phyloP scores from a whole-genome alignment of 1,140 invertebrate genomes.

The Drosophila ohnishii region DNA sequence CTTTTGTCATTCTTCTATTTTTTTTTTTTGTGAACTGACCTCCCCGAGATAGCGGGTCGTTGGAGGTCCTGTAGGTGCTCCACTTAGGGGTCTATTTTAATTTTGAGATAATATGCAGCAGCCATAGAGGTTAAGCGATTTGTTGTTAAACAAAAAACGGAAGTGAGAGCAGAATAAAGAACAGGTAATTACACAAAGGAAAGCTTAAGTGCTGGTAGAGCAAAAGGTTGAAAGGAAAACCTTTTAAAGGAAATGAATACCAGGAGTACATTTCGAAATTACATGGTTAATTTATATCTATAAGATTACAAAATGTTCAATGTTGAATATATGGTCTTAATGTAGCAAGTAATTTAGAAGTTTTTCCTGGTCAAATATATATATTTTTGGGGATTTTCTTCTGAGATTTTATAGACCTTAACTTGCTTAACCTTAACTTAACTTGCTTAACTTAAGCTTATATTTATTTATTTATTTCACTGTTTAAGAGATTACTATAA shows the following conservation, averaged over 20 bases:
- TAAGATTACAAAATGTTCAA: too few relatives aligned
- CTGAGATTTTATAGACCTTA: not conserved
- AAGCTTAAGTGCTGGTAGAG: not conserved
- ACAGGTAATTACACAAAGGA: not conserved
- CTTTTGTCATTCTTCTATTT: conserved; percentile 13
- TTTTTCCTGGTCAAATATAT: not conserved
- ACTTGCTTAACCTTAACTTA: too few relatives aligned
- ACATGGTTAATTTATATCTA: too few relatives aligned
- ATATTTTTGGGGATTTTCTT: not conserved
- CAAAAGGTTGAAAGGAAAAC: not conserved
- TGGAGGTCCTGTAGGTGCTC: conserved; percentile 18
- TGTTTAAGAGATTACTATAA: not conserved
- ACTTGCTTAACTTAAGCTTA: too few relatives aligned
- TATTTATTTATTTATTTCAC: not conserved
- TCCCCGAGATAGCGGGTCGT: not conserved
- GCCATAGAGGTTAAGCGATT: conserved; percentile 13
- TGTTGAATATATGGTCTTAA: not conserved
- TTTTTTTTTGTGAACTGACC: conserved; percentile 17
- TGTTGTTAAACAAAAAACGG: not conserved
- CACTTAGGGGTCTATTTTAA: conserved; percentile 12
- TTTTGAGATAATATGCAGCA: conserved; percentile 6
- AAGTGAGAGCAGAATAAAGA: conserved; percentile 2
- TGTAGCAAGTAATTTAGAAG: not conserved
- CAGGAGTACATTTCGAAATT: not conserved
- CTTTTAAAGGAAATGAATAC: not conserved